Evolutionary conservation across 1,140 invertebrate genomes (phyloP).

Genomic region (Saccostrea glomerata): DNA sequence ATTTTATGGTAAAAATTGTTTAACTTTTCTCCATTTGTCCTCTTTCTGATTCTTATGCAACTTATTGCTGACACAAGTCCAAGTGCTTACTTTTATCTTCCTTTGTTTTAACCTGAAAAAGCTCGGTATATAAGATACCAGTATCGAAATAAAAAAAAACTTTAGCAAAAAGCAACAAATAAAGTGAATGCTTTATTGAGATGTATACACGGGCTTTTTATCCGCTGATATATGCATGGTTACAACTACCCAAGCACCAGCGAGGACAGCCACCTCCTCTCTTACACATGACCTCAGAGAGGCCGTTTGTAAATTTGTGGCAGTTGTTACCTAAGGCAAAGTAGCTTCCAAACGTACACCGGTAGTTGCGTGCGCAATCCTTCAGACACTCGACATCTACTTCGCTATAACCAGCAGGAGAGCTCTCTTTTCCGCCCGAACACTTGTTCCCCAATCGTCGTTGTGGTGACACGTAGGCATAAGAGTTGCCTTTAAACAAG

Average conservation of each 20-base stretch:
- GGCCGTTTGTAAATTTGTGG: constrained; percentile 43
- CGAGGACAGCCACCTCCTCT: neutral
- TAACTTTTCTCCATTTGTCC: too few species aligned
- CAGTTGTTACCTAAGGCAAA: constrained; percentile 37
- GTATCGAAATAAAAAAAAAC: too few species aligned
- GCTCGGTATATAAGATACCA: too few species aligned
- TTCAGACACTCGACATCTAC: constrained; percentile 37
- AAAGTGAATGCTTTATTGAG: too few species aligned
- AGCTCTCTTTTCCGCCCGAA: neutral
- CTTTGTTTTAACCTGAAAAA: too few species aligned
- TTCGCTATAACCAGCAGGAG: constrained; percentile 39
- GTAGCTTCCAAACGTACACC: constrained; percentile 17
- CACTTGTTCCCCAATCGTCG: neutral
- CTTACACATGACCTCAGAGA: constrained; percentile 36
- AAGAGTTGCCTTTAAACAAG: neutral
- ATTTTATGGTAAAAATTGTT: too few species aligned
- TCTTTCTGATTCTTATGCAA: too few species aligned
- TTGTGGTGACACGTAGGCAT: neutral
- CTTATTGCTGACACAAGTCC: too few species aligned
- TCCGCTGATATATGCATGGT: neutral
- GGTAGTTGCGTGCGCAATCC: constrained; percentile 27
- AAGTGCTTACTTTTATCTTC: too few species aligned
- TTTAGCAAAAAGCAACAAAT: too few species aligned
- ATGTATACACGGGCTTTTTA: neutral
- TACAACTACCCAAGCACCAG: constrained; percentile 40